Evolutionary conservation across 2,113 vertebrate genomes (phyloP), one percentile per base, ranked within the genome.

Genomic region (Passerina amoena): DNA sequence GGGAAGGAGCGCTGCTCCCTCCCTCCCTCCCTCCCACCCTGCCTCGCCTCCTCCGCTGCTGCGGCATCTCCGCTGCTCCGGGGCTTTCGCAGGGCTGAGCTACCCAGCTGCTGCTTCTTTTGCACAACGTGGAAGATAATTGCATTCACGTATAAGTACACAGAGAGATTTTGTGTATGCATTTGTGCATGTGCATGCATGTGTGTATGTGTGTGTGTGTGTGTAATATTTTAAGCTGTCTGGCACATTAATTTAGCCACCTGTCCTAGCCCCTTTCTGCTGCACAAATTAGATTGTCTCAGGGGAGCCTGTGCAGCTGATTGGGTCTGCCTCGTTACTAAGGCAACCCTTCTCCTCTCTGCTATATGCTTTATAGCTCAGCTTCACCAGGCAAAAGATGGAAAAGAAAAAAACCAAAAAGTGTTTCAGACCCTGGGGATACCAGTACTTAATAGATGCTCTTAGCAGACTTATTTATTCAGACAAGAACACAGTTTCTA

Each of bases 241-340:
- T 98, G 94, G 97, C 97, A 96, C 86, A 94, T 95, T 96, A 96
- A 95, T 98, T 97, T 97, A 96, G 96, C 98, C 98, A 98, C 98
- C 98, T 98, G 98, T 98, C 98, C 95, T 90, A 95, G 94, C 94
- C 93, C 96, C 94, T 97, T 83, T 97, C 96, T 96, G 86, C 91
- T 95, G 97, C 96, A 97, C 97, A 98, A 97, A 98, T 98, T 98
- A 98, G 96, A 97, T 92, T 86, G 96, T 98, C 98, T 97, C 94
- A 87, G 86, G 97, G 97, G 98, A 98, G 86, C 84, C 88, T 90
- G 23, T 88, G 96, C 90, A 93, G 97, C 96, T 98, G 97, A 98
- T 98, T 97, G 97, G 94, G 96, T 95, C 97, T 97, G 96, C 93
- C 91, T 95, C 9, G 98, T 98, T 98, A 82, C 98, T 97, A 98